Percentiles rank a stretch among this genome's conserved stretches.
Evolutionary conservation across 2,888 invertebrate species (phyloP).

Genomic region (Hartigia nigra): DNA sequence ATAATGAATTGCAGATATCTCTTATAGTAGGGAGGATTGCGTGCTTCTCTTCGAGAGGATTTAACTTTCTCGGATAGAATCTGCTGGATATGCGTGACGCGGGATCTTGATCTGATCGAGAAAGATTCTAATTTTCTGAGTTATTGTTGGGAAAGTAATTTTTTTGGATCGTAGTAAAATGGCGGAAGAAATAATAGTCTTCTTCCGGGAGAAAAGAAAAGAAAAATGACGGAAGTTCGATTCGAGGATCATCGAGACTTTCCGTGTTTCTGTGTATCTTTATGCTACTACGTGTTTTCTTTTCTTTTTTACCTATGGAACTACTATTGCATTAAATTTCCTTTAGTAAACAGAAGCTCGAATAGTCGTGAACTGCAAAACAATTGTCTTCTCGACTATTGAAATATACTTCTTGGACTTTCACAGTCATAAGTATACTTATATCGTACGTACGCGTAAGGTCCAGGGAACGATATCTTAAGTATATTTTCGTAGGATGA

Average conservation of each 20-base stretch:
- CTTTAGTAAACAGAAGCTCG: background rate
- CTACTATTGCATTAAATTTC: background rate
- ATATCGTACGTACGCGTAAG: background rate
- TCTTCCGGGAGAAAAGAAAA: background rate
- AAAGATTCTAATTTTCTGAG: background rate
- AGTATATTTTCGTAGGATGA: background rate
- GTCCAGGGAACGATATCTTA: background rate
- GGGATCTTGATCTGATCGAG: background rate
- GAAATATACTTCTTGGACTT: background rate
- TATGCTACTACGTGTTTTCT: background rate
- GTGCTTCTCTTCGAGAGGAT: background rate
- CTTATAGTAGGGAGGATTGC: background rate
- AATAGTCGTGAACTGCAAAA: background rate
- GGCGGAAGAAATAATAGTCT: background rate
- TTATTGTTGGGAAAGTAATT: background rate
- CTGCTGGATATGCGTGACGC: background rate
- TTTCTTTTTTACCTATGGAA: background rate
- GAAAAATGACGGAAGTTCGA: background rate
- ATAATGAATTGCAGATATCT: background rate
- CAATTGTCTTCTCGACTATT: background rate
- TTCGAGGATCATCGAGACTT: background rate
- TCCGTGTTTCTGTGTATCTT: background rate
- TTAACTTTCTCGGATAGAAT: background rate
- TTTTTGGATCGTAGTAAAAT: background rate
- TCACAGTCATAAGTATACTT: background rate